These are phyloP conservation scores for Eira barbara DNA, from an alignment of 2,113 vertebrate genomes.

Conservation along the genomic window DNA sequence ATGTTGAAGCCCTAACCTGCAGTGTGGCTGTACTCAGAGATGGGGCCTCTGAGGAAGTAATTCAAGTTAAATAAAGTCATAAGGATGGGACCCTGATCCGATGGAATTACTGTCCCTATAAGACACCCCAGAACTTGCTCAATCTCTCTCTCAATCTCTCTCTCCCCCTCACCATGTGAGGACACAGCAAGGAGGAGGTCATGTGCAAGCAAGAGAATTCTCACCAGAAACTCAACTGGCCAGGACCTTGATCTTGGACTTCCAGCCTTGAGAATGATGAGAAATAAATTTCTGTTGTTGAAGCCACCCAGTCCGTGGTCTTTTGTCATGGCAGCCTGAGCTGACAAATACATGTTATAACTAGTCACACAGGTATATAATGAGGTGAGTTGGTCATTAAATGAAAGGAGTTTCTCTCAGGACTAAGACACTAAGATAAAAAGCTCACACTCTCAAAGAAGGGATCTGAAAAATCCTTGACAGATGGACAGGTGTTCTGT, in stretches of 20 bases:
- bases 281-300: not conserved
- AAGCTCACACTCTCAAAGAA: not conserved
- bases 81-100: not conserved
- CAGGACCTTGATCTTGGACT: not conserved
- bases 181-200: not conserved
- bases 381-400: not conserved
- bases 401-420: slow-evolving; percentile 6
- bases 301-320: not conserved
- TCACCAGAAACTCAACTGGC: not conserved
- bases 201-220: not conserved
- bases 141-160: not conserved
- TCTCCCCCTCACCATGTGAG: not conserved
- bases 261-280: not conserved
- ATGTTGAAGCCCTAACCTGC: not conserved
- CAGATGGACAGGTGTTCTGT: not conserved
- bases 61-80: not conserved
- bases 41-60: not conserved
- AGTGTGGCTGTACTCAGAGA: not conserved
- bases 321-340: not conserved
- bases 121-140: not conserved
- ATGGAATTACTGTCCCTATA: not conserved
- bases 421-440: not conserved
- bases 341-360: not conserved
- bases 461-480: not conserved
- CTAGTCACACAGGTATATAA: not conserved